Evolutionary conservation across 2,888 invertebrate genomes (phyloP), one percentile per base, ranked within the genome.

Genomic region (Caenorhabditis auriculariae): DNA sequence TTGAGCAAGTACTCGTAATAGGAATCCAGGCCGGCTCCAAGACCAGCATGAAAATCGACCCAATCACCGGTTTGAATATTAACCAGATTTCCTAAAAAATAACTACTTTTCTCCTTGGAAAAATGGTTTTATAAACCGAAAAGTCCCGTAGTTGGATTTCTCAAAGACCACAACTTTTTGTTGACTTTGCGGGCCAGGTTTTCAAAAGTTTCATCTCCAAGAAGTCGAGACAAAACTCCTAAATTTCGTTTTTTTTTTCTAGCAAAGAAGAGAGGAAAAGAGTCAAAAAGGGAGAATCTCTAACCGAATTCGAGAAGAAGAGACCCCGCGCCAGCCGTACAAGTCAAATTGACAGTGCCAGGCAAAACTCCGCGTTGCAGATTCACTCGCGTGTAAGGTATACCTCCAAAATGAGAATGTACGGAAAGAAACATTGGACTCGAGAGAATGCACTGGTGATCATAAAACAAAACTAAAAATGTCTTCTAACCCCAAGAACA

Each of bases 1-100:
- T 87, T 87, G 48, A 88, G 82, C 66, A 88, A 81, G 80, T 87
- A 87, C 81, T 87, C 87, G 81, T 84, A 87, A 77, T 85, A 87
- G 1, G 87, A 87, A 76, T 87, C 87, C 28, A 87, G 76, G 15
- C 87, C 87, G 51, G 87, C 87, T 39, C 87, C 87, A 4, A 88
- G 77, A 2, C 87, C 87, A 80, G 86, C 85, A 79, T 87, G 82
- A 42, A 83, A 79, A 9, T 87, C 86, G 12, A 84, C 80, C 88
- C 88, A 88, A 72, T 85, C 83, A 15, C 87, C 87, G 32, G 86
- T 87, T 74, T 86, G 85, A n/a, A 87, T 86, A 80, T 88, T 85
- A 46, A 88, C 84, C 7, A 86, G 85, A 81, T 87, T 87, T 7
- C 87, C 87, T 86, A 68, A 12, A 77, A 74, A 21, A 5, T 5